These are phyloP conservation scores for Meganola albula DNA, from an alignment of 2,888 invertebrate species.

Conservation along the genomic window DNA sequence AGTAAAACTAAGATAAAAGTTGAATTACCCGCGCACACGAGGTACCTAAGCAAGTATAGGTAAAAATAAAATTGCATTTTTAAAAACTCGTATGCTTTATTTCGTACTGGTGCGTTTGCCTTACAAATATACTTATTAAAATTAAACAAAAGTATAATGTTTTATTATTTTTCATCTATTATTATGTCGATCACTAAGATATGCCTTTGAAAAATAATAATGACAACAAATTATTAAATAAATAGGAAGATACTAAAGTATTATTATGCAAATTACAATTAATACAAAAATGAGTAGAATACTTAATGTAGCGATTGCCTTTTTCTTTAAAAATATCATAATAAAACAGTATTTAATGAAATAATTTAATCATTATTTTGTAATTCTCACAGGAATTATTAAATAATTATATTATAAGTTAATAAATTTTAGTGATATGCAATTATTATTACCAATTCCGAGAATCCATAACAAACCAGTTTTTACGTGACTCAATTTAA, in stretches of 20 bases:
- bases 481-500: too few relatives aligned
- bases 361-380: too few relatives aligned
- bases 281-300: conserved; percentile 28
- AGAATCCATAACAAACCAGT: too few relatives aligned
- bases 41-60: too few relatives aligned
- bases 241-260: conserved; percentile 39
- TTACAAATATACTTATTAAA: conserved; percentile 70
- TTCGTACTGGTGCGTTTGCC: conserved; percentile 76
- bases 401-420: too few relatives aligned
- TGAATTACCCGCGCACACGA: too few relatives aligned
- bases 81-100: conserved; percentile 77
- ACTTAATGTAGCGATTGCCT: conserved; percentile 28
- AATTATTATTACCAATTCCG: too few relatives aligned
- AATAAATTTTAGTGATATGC: too few relatives aligned
- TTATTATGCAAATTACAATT: conserved; percentile 26
- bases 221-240: conserved; percentile 41
- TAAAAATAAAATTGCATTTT: conserved; percentile 15
- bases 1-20: too few relatives aligned
- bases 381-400: too few relatives aligned
- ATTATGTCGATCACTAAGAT: conserved; percentile 64
- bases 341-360: too few relatives aligned
- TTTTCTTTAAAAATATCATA: too few relatives aligned
- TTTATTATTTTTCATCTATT: conserved; percentile 47
- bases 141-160: conserved; percentile 45
- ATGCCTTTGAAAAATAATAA: conserved; percentile 58